phyloP scores from a whole-genome alignment of 2,113 vertebrate species.

The Gorsachius goisagi region DNA sequence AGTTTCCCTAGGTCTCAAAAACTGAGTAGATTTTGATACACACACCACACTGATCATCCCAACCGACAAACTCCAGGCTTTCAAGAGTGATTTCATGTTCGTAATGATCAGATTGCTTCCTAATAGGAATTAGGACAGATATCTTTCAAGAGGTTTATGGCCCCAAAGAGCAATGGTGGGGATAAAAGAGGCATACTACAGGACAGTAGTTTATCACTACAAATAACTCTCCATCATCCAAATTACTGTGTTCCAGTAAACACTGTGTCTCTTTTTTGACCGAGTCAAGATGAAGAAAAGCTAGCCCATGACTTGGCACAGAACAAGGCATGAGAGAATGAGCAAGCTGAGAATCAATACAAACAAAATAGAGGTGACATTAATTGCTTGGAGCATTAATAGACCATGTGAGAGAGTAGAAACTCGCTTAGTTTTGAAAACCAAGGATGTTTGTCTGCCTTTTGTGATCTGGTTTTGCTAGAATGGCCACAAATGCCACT shows the following conservation, averaged over 20 bases:
- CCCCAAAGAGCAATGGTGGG: neutral
- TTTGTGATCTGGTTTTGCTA: neutral
- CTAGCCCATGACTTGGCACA: neutral
- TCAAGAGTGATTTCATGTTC: neutral
- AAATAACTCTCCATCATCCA: neutral
- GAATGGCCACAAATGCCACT: neutral
- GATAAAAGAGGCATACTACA: neutral
- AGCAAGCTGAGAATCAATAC: slow-evolving; percentile 10
- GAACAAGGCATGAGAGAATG: neutral
- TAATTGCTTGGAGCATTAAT: slow-evolving; percentile 51
- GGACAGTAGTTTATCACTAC: neutral
- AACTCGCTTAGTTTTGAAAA: slow-evolving; percentile 13
- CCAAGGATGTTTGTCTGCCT: neutral
- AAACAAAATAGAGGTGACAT: slow-evolving; percentile 49
- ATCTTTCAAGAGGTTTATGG: neutral
- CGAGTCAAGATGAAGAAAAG: neutral
- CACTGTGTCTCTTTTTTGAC: neutral
- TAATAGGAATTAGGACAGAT: neutral
- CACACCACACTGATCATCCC: neutral
- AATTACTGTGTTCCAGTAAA: neutral
- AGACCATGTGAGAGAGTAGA: neutral
- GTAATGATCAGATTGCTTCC: neutral
- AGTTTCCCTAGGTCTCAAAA: neutral
- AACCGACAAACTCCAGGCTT: neutral
- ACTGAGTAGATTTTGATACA: neutral